A percentile compares a stretch with the other conserved stretches of the same genome.
These are phyloP conservation scores for Turnix velox DNA, from an alignment of 2,113 vertebrate genomes.

Conservation along the genomic window DNA sequence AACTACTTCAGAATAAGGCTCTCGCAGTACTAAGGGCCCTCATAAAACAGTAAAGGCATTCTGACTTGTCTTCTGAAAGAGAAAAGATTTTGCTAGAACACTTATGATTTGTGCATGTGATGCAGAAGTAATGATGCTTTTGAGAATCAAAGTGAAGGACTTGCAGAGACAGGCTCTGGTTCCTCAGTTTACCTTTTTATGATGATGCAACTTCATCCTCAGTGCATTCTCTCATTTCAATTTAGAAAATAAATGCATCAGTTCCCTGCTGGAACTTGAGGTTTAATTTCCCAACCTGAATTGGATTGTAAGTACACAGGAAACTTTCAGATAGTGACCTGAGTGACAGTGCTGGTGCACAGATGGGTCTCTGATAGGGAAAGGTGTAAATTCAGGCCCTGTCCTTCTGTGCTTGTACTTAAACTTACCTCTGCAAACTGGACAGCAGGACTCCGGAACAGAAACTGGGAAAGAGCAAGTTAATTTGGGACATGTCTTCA, in stretches of 20 bases:
- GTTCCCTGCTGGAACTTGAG: neutral
- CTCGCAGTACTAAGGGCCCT: neutral
- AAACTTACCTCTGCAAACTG: slow-evolving; percentile 75
- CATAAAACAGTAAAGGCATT: neutral
- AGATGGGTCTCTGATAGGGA: neutral
- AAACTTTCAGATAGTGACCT: neutral
- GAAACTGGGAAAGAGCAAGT: slow-evolving; percentile 75
- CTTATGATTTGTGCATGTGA: neutral
- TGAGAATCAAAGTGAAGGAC: neutral
- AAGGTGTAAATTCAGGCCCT: neutral
- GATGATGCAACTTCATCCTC: neutral
- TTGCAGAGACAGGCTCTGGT: neutral
- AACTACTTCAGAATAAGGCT: neutral
- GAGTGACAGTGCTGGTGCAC: neutral
- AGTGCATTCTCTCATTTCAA: neutral
- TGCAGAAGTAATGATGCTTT: neutral
- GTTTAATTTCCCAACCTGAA: neutral
- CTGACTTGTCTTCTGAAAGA: neutral
- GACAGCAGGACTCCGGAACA: slow-evolving; percentile 77
- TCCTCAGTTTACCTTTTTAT: neutral
- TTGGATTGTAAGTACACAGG: neutral
- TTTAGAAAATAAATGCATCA: neutral
- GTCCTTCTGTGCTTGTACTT: neutral
- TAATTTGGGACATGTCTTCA: slow-evolving; percentile 80
- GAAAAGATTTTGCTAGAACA: neutral